Evolutionary conservation across 2,888 invertebrate genomes (phyloP).

Genomic region (Colostygia pectinataria): DNA sequence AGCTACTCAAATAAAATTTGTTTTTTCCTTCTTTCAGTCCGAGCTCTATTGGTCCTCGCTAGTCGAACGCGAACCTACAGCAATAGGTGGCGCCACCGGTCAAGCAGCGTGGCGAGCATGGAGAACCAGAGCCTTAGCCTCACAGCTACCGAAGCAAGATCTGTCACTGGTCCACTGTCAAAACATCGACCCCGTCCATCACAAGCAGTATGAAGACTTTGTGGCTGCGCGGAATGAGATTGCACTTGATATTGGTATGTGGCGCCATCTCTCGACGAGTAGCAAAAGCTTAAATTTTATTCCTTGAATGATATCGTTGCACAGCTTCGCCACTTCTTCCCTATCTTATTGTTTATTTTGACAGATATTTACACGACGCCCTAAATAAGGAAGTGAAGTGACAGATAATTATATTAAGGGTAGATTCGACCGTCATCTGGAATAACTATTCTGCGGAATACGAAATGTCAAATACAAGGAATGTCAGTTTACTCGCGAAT

Average conservation of each 20-base stretch:
- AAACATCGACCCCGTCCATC: conserved; percentile 90
- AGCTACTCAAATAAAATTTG: not conserved
- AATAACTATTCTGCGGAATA: no score
- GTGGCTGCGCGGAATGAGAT: conserved; percentile 97
- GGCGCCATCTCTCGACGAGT: conserved; percentile 50
- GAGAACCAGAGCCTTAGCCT: conserved; percentile 85
- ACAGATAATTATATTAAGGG: no score
- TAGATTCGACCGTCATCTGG: no score
- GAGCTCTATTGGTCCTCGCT: conserved; percentile 96
- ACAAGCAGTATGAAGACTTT: conserved; percentile 95
- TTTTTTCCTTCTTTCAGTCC: conserved; percentile 82
- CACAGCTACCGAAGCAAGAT: conserved; percentile 97
- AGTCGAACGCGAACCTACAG: conserved; percentile 85
- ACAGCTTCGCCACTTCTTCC: no score
- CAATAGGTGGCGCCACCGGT: conserved; percentile 66
- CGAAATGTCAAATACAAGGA: no score
- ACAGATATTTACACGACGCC: no score
- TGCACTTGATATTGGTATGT: conserved; percentile 92
- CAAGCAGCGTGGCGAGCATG: conserved; percentile 71
- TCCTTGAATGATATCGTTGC: no score
- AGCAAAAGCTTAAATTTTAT: conserved; percentile 30
- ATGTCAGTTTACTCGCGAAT: no score
- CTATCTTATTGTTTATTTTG: no score
- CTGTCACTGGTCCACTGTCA: conserved; percentile 94
- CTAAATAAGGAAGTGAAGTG: no score